Percentiles rank a stretch among this genome's conserved stretches.
Conservation (phyloP, 2,888 invertebrate genomes). For the Cataglyphis altisquamis region DNA sequence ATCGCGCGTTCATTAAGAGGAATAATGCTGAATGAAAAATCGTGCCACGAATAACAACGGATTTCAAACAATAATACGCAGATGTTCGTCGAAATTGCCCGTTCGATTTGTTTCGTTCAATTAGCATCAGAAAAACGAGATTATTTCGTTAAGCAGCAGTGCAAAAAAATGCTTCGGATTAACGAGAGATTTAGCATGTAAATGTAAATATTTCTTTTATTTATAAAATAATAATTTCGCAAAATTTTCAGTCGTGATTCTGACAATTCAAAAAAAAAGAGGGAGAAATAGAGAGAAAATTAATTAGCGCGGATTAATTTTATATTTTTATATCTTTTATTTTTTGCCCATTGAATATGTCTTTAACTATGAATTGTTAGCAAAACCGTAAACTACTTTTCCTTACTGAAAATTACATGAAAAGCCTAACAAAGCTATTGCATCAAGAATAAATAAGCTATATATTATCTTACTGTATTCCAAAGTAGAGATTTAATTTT, state of each 20-base stretch:
- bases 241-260: background rate
- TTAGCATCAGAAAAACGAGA: conserved; percentile 17
- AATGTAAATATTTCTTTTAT: conserved; percentile 30
- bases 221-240: background rate
- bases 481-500: background rate
- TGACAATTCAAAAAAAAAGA: background rate
- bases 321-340: background rate
- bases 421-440: background rate
- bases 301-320: background rate
- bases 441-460: background rate
- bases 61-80: conserved; percentile 40
- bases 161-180: conserved; percentile 1
- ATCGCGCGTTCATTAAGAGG: conserved; percentile 39
- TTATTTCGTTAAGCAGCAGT: conserved; percentile 11
- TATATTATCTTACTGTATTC: background rate
- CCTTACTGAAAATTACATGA: background rate
- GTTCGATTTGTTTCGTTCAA: conserved; percentile 39
- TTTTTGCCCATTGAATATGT: background rate
- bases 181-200: conserved; percentile 3
- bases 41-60: conserved; percentile 27
- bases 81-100: conserved; percentile 19
- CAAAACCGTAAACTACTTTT: background rate
- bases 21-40: conserved; percentile 37
- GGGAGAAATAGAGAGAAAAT: background rate
- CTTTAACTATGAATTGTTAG: background rate